phyloP scores from a whole-genome alignment of 2,113 vertebrate genomes.

The Myiagra hebetior region DNA sequence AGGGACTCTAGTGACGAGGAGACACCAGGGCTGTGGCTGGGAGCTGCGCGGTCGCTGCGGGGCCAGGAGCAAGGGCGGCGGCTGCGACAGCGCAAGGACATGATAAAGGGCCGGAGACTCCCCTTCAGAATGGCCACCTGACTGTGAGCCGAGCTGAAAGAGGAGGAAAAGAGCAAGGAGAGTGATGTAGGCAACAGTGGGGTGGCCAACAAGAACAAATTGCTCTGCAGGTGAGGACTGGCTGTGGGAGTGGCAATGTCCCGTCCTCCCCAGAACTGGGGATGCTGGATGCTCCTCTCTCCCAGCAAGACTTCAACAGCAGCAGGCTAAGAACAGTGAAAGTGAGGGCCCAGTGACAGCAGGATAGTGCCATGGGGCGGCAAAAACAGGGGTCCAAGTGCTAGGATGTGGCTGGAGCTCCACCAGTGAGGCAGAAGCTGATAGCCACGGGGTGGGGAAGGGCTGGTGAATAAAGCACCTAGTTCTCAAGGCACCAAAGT shows the following conservation, averaged over 20 bases:
- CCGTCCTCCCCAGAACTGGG: fast-evolving
- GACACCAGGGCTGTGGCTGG: slow-evolving; percentile 34
- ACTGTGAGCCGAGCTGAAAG: background rate
- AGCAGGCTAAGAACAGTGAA: background rate
- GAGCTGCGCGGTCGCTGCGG: background rate
- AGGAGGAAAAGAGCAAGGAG: background rate
- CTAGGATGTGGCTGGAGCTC: background rate
- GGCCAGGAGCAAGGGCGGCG: background rate
- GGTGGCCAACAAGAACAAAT: background rate
- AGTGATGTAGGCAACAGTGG: fast-evolving
- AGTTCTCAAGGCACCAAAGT: fast-evolving
- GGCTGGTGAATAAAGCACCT: background rate
- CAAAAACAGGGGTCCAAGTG: fast-evolving
- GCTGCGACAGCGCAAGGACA: background rate
- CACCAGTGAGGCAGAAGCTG: background rate
- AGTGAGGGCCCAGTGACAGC: background rate
- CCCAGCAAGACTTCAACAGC: background rate
- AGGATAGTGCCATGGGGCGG: background rate
- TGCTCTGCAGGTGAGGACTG: background rate
- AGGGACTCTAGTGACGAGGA: slow-evolving; percentile 88
- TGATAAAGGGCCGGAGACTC: background rate
- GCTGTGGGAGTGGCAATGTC: background rate
- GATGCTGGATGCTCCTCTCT: background rate
- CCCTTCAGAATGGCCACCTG: background rate
- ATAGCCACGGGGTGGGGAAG: background rate